Evolutionary conservation across 2,797 vertebrate genomes (phyloP).

Genomic region (Acrocephalus scirpaceus): DNA sequence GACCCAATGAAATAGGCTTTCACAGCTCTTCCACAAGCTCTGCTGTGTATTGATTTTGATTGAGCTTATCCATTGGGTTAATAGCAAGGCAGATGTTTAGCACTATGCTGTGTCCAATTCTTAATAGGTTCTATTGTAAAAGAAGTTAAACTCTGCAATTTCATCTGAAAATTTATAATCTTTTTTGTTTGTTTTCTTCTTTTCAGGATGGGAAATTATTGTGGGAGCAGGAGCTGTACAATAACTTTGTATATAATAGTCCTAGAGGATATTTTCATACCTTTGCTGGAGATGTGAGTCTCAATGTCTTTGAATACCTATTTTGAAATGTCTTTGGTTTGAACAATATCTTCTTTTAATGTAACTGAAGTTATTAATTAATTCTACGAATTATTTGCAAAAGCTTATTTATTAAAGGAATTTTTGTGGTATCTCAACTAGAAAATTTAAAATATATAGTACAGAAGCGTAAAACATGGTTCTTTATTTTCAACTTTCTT

Average conservation of each 20-base stretch:
- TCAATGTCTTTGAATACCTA: neutral
- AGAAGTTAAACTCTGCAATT: neutral
- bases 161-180: neutral
- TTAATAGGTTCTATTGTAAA: neutral
- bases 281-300: constrained; percentile 95
- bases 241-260: constrained; percentile 93
- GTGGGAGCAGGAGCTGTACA: constrained; percentile 97
- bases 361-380: neutral
- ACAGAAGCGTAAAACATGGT: neutral
- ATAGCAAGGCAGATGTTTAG: neutral
- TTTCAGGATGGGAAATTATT: constrained; percentile 91
- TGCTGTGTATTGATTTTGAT: neutral
- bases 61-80: neutral
- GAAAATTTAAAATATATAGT: neutral
- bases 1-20: neutral
- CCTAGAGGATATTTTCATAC: constrained; percentile 95
- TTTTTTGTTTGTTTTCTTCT: constrained; percentile 16
- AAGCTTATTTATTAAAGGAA: neutral
- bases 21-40: neutral
- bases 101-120: neutral
- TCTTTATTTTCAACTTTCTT: neutral
- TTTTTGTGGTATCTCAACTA: neutral
- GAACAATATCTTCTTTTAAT: neutral
- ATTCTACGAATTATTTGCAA: neutral
- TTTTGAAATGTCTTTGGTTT: constrained; percentile 10